A percentile compares a stretch with the other conserved stretches of the same genome.
phyloP scores from a whole-genome alignment of 2,888 invertebrate species.

The Tinea trinotella region DNA sequence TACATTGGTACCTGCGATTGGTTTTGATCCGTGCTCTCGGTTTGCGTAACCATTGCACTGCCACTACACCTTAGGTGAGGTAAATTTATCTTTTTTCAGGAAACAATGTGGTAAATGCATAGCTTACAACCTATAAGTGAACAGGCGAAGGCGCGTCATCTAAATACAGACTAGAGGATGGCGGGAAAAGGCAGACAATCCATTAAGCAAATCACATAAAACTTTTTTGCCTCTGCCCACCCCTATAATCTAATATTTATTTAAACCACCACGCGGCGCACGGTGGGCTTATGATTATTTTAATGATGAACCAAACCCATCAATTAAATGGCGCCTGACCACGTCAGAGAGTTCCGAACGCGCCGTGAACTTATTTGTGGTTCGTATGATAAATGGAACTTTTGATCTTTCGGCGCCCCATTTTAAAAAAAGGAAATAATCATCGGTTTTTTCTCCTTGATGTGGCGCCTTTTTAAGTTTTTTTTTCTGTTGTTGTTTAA shows the following conservation, averaged over 20 bases:
- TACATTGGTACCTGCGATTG: too few relatives aligned
- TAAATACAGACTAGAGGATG: too few relatives aligned
- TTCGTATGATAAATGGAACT: neutral
- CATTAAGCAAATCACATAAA: neutral
- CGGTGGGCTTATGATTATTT: slow-evolving; percentile 44
- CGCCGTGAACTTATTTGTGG: slow-evolving; percentile 58
- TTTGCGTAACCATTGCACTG: too few relatives aligned
- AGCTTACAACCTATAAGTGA: too few relatives aligned
- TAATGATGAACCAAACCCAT: slow-evolving; percentile 38
- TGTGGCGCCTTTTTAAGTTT: neutral
- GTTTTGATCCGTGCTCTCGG: too few relatives aligned
- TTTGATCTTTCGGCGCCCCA: neutral
- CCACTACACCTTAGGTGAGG: too few relatives aligned
- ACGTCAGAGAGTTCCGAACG: slow-evolving; percentile 29
- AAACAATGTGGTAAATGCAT: too few relatives aligned
- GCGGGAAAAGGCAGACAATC: neutral
- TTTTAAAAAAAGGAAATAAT: neutral
- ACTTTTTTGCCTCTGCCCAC: neutral
- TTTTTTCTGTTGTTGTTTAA: neutral
- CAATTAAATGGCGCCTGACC: slow-evolving; percentile 17
- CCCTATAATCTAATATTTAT: slow-evolving; percentile 48
- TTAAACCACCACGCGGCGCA: slow-evolving; percentile 30
- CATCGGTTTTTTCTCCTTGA: neutral
- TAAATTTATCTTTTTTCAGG: too few relatives aligned
- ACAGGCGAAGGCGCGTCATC: too few relatives aligned